Evolutionary conservation across 2,888 invertebrate genomes (phyloP), one percentile per base, ranked within the genome.

Genomic region (Agrotis segetum): DNA sequence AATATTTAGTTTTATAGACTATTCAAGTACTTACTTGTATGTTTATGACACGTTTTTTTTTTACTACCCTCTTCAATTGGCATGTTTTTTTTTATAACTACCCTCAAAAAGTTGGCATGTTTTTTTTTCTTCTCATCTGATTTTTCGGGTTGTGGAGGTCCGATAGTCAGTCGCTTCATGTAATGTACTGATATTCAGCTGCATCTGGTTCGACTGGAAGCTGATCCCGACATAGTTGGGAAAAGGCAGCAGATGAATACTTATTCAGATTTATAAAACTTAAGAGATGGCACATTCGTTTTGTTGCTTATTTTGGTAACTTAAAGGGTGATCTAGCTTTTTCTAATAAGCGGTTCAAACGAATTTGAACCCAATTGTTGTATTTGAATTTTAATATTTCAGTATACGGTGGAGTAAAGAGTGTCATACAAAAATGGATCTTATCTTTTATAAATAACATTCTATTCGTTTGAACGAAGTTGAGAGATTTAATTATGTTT

Each of bases 1-100:
- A 53, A 3, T 19, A 49, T 67, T 67, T 56, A 64, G 34, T 64
- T 68, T 56, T 19, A 52, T 29, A 56, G 34, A 65, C 79, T 79
- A 68, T 74, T 77, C 77, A 79, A 74, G 79, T 77, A 79, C 79
- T 74, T 77, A 74, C 17, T 24, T 34, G 0, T 19, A 49, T 46
- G 49, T 65, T 19, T 79, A 14, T 53, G 17, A 59, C 55, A 62
- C 50, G 79, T 74, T 4, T 52, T 68, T 64, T 60, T 56, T 63
- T 2, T 2, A 47, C 47, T 73, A 61, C 52, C 56, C 64, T 78
- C 50, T 14, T 13, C 11, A 24, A 55, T 47, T 61, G 55, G 60
- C 40, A 44, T 71, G 74, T 19, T n/a, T 19, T 9, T 40, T 63
- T 58, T 14, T 52, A n/a, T 17, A 11, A 19, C 2, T 73, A 61